phyloP scores from a whole-genome alignment of 2,113 vertebrate genomes.

The Solenodon paradoxus region DNA sequence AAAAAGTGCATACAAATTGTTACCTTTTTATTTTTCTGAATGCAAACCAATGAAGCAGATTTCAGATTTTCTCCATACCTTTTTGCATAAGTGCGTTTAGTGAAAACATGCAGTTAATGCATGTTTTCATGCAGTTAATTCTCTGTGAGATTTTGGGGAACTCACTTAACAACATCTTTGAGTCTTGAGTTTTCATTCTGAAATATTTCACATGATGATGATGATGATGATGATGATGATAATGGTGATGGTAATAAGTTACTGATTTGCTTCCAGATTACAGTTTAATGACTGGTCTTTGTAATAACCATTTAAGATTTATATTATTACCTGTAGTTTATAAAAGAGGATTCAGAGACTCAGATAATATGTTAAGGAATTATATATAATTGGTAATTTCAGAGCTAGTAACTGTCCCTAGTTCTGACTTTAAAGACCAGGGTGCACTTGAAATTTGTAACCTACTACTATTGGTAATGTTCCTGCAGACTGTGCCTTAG shows the following conservation, averaged over 20 bases:
- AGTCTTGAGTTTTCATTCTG: not conserved
- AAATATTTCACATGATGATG: not conserved
- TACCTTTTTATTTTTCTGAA: not conserved
- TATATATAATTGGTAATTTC: not conserved
- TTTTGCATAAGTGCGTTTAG: not conserved
- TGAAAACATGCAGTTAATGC: too few species aligned
- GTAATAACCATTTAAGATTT: not conserved
- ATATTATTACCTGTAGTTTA: not conserved
- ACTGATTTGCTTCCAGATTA: not conserved
- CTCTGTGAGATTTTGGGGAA: not conserved
- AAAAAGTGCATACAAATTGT: not conserved
- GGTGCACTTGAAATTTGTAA: not conserved
- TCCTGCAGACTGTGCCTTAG: not conserved
- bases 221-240: not conserved
- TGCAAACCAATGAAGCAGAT: not conserved
- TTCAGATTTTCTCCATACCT: not conserved
- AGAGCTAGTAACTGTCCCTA: not conserved
- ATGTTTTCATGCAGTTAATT: not conserved
- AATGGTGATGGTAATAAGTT: not conserved
- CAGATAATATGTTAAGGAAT: not conserved
- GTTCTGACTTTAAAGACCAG: not conserved
- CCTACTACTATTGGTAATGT: not conserved
- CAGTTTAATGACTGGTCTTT: not conserved
- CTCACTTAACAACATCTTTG: not conserved
- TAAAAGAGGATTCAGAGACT: not conserved